Evolutionary conservation across 2,797 vertebrate species (phyloP).

Genomic region (Atherinosoma microstoma): DNA sequence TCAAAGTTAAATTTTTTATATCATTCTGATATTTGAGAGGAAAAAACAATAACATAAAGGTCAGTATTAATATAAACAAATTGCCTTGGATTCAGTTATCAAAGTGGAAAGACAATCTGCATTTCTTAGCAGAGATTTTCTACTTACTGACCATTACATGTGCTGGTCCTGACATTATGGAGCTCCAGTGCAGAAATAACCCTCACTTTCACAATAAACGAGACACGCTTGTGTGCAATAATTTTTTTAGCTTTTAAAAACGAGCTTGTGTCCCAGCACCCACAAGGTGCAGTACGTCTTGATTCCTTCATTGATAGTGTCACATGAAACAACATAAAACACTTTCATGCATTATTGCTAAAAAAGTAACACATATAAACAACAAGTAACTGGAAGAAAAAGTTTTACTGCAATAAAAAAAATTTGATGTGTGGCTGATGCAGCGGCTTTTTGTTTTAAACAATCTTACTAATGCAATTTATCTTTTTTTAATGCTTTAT

Average conservation of each 20-base stretch:
- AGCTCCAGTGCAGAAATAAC: neutral
- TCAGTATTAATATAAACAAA: neutral
- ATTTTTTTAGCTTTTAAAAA: neutral
- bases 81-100: neutral
- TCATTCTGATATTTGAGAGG: neutral
- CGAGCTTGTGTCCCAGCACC: neutral
- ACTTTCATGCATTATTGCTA: neutral
- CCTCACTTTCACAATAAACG: neutral
- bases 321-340: neutral
- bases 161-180: neutral
- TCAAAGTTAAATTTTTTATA: no score
- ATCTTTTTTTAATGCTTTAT: neutral
- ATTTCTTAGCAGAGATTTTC: neutral
- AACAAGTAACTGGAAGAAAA: neutral
- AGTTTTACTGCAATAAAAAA: conserved; percentile 1
- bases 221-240: neutral
- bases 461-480: neutral
- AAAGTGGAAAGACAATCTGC: neutral
- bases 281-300: neutral
- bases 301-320: conserved; percentile 32
- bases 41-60: neutral
- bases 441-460: neutral
- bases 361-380: neutral
- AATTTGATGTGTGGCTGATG: conserved; percentile 4
- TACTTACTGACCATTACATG: neutral